phyloP scores from a whole-genome alignment of 1,140 invertebrate species.

The Antheraea pernyi region DNA sequence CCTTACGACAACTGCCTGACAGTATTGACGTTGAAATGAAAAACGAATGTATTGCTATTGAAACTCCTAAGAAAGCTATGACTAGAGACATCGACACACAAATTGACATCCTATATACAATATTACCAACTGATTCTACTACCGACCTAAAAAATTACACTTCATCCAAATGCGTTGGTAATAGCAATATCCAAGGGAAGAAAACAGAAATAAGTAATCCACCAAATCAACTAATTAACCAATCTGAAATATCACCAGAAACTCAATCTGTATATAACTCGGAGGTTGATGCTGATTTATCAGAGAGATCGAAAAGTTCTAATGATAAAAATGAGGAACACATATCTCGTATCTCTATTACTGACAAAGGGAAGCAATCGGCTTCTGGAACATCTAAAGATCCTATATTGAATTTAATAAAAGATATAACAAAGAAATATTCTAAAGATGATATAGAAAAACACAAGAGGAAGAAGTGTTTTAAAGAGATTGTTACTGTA shows the following conservation, averaged over 20 bases:
- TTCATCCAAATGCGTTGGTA: not conserved
- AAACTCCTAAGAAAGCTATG: not conserved
- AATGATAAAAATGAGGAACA: not conserved
- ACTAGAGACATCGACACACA: not conserved
- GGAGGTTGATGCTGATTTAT: not conserved
- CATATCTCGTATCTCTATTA: not conserved
- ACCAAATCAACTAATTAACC: not conserved
- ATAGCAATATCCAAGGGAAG: not conserved
- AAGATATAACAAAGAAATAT: constrained; percentile 64
- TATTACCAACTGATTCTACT: not conserved
- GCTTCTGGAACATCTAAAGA: constrained; percentile 20
- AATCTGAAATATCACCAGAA: not conserved
- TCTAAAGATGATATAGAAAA: constrained; percentile 57
- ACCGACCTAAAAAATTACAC: not conserved
- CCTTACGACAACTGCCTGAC: not conserved
- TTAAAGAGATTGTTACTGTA: constrained; percentile 61
- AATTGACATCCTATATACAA: not conserved
- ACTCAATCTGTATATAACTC: not conserved
- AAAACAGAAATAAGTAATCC: not conserved
- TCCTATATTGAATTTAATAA: constrained; percentile 55
- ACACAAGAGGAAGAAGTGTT: constrained; percentile 62
- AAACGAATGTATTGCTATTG: not conserved
- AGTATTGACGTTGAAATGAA: not conserved
- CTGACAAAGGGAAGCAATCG: not conserved
- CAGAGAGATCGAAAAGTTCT: constrained; percentile 7